Base-by-base conservation (phyloP, 2,888 invertebrate genomes). In the Scaeva pyrastri region DNA sequence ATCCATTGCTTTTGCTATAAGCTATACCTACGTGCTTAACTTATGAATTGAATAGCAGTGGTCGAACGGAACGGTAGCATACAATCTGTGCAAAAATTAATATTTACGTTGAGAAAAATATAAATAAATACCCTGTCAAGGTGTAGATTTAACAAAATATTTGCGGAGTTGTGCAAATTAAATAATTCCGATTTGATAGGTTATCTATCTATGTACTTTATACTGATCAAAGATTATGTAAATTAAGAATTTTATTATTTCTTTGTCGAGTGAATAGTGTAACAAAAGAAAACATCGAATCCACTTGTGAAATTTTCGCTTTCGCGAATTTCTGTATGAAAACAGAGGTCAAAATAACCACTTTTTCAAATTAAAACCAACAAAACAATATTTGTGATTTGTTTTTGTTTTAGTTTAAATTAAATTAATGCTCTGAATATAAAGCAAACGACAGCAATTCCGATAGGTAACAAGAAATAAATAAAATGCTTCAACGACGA, bases 1-100 rank as follows among this genome's bases (percentile, higher is more conserved):
- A 84, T 75, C 84, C 84, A 84, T 75, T 80, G 71, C 75, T 50
- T n/a, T n/a, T n/a, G n/a, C n/a, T n/a, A n/a, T n/a, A n/a, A n/a
- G 7, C 8, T 8, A 8, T 6, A 45, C 12, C 60, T 66, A 52
- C 52, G n/a, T 52, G 52, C 76, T 76, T 26, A 43, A 39, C 73
- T 60, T 48, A 71, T 81, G 64, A 81, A 81, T 76, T 76, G 76
- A 76, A 81, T 62, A 72, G 76, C 72, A 73, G 76, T 85, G 12
- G 80, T 60, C 68, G 52, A 14, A 71, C 83, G 64, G 39, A 43
- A 77, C 60, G 75, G 75, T n/a, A 62, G 14, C 66, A 64, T 48
- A 26, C 23, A 58, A 48, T 39, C 43, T 31, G 68, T 68, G 68
- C 68, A 39, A 68, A 68, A 52, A 39, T 48, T 52, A 76, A 58